These are phyloP conservation scores for Odontamblyopus rebecca DNA, from an alignment of 2,797 vertebrate species.

Conservation along the genomic window DNA sequence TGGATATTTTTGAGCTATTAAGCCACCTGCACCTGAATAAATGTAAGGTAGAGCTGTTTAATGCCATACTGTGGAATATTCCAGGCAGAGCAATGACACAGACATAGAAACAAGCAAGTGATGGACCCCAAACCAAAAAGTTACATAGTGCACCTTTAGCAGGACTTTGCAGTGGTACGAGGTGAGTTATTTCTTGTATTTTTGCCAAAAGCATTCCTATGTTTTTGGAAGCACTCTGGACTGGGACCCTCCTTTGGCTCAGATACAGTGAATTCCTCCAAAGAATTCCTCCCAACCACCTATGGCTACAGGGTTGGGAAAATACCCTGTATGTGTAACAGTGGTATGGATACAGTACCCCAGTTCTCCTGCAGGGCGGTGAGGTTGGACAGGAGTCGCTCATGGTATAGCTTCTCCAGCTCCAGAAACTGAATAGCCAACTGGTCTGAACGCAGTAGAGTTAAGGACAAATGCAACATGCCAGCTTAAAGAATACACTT, in stretches of 20 bases:
- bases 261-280: conserved; percentile 1
- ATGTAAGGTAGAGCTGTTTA: no score
- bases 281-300: background rate
- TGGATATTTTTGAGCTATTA: no score
- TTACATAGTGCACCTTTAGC: background rate
- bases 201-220: background rate
- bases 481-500: no score
- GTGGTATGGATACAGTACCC: conserved; percentile 75
- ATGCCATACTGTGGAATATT: no score
- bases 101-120: no score
- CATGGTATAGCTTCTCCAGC: conserved; percentile 92
- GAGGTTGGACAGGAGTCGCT: conserved; percentile 91
- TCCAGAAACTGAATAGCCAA: conserved; percentile 92
- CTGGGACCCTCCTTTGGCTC: background rate
- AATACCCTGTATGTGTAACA: background rate
- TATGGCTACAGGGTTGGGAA: background rate
- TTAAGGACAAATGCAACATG: conserved; percentile 55
- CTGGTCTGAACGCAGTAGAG: conserved; percentile 77
- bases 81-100: no score
- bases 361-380: conserved; percentile 88
- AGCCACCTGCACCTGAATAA: no score
- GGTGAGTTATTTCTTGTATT: background rate
- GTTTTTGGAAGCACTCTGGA: background rate
- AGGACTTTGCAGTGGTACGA: background rate
- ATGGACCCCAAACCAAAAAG: no score